Evolutionary conservation across 2,888 invertebrate genomes (phyloP).

Genomic region (Syrphus vitripennis): DNA sequence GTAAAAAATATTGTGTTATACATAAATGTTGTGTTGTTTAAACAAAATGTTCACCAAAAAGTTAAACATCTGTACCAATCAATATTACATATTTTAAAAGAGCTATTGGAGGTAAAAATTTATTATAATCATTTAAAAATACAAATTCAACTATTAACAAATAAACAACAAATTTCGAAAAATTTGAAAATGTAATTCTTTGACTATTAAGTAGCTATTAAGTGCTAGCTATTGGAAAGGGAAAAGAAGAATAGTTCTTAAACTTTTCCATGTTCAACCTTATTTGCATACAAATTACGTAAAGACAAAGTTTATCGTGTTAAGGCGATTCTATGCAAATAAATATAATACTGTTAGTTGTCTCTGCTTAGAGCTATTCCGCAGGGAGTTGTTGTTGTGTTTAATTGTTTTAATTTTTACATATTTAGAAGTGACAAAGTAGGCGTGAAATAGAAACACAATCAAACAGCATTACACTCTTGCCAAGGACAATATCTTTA

Average conservation of each 20-base stretch:
- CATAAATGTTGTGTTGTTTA: too few species aligned
- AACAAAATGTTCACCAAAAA: too few species aligned
- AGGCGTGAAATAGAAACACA: not conserved
- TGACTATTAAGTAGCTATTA: slow-evolving; percentile 9
- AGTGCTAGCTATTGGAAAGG: not conserved
- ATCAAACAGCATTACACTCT: not conserved
- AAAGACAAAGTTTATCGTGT: slow-evolving; percentile 14
- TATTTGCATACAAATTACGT: slow-evolving; percentile 36
- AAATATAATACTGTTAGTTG: not conserved
- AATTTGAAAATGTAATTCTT: not conserved
- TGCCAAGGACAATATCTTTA: too few species aligned
- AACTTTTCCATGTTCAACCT: slow-evolving; percentile 10
- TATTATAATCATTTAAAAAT: too few species aligned
- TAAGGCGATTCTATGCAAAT: slow-evolving; percentile 26
- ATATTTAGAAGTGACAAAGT: not conserved
- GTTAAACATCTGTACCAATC: too few species aligned
- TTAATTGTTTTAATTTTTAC: slow-evolving; percentile 24
- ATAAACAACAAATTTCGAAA: not conserved
- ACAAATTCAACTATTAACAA: too few species aligned
- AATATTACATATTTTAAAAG: too few species aligned
- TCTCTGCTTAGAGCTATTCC: not conserved
- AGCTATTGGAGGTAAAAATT: too few species aligned
- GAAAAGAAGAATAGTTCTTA: not conserved
- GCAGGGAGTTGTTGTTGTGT: not conserved
- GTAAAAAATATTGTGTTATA: too few species aligned